These are phyloP conservation scores for Willisornis vidua DNA, from an alignment of 2,113 vertebrate species.

Conservation along the genomic window DNA sequence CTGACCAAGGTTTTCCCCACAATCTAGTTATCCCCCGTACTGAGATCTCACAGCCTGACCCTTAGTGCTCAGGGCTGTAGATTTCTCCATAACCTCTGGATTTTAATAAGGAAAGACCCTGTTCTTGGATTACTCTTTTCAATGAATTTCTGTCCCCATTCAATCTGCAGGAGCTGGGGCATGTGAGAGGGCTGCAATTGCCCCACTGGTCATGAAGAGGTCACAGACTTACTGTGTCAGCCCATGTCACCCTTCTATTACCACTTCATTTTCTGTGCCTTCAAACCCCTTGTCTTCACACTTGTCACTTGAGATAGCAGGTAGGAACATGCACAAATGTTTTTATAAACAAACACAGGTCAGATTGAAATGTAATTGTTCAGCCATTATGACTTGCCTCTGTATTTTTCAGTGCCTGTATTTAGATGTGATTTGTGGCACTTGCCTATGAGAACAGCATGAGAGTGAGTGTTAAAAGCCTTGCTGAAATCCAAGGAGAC, in stretches of 20 bases:
- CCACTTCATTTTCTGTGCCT: neutral
- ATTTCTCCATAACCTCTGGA: neutral
- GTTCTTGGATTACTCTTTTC: neutral
- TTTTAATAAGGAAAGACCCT: neutral
- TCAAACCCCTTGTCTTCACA: neutral
- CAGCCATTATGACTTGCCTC: neutral
- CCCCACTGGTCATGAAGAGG: neutral
- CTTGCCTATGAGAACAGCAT: neutral
- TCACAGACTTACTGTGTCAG: neutral
- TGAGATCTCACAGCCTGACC: neutral
- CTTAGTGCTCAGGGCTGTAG: accelerated
- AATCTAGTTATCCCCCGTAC: neutral
- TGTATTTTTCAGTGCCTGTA: neutral
- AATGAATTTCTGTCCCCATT: neutral
- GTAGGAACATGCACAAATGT: neutral
- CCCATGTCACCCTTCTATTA: accelerated
- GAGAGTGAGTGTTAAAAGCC: neutral
- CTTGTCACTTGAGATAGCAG: neutral
- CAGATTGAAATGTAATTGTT: conserved; percentile 3
- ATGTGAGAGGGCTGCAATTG: neutral
- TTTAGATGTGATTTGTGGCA: neutral
- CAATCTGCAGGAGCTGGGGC: neutral
- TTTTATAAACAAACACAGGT: conserved; percentile 1
- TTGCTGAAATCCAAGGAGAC: neutral
- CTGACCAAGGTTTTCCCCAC: neutral